phyloP scores from a whole-genome alignment of 2,888 invertebrate species.

The Ellobium chinense region DNA sequence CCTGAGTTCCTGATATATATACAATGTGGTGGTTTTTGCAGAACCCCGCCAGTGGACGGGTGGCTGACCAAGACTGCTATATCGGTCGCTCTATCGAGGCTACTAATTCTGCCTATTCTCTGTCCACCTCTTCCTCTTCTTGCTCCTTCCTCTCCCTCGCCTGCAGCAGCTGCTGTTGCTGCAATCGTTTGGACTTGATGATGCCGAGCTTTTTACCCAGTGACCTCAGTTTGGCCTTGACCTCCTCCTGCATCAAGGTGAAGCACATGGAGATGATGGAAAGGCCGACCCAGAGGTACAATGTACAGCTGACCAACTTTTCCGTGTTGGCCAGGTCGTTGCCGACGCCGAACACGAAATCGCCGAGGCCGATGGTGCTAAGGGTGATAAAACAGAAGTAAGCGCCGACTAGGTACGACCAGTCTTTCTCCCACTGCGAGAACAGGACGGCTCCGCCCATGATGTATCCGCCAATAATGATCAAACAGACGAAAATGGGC shows the following conservation, averaged over 20 bases:
- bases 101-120: too few species aligned
- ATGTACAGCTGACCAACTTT: slow-evolving; percentile 74
- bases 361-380: slow-evolving; percentile 80
- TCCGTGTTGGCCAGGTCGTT: slow-evolving; percentile 57
- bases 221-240: slow-evolving; percentile 76
- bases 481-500: slow-evolving; percentile 92
- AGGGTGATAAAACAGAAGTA: slow-evolving; percentile 80
- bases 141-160: too few species aligned
- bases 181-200: too few species aligned
- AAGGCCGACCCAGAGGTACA: slow-evolving; percentile 79
- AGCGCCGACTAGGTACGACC: slow-evolving; percentile 92
- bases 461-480: slow-evolving; percentile 93
- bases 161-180: too few species aligned
- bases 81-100: too few species aligned
- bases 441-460: slow-evolving; percentile 96
- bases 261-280: slow-evolving; percentile 80
- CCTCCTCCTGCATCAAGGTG: slow-evolving; percentile 80
- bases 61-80: too few species aligned
- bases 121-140: too few species aligned
- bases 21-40: too few species aligned
- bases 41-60: too few species aligned
- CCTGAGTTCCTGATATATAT: too few species aligned
- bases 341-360: slow-evolving; percentile 76
- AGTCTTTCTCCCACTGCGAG: slow-evolving; percentile 91
- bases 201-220: slow-evolving; percentile 76